phyloP scores from a whole-genome alignment of 2,113 vertebrate species.

The Numida meleagris region DNA sequence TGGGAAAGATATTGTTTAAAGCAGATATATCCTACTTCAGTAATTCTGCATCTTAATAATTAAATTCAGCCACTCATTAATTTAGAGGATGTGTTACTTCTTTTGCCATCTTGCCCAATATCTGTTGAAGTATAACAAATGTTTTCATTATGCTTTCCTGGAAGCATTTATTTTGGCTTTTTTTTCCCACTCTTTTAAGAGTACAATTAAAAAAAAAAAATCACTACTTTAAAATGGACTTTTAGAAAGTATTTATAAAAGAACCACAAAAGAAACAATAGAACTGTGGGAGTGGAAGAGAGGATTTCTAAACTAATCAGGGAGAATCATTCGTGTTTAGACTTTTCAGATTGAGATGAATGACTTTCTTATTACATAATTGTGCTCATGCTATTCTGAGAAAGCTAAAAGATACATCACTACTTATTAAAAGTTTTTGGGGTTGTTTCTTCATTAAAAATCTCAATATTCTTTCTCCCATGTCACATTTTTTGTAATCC shows the following conservation, averaged over 20 bases:
- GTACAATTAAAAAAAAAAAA: neutral
- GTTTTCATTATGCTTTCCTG: neutral
- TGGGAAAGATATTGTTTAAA: constrained; percentile 2
- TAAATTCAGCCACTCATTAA: neutral
- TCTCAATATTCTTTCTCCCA: neutral
- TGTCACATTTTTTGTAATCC: constrained; percentile 58
- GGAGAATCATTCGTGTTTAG: neutral
- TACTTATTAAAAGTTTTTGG: neutral
- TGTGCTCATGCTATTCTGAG: neutral
- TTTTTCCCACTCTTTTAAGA: neutral
- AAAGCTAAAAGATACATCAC: neutral
- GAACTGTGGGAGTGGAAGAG: neutral
- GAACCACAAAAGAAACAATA: neutral
- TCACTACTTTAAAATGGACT: neutral
- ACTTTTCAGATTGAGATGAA: neutral
- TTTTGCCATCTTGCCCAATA: neutral
- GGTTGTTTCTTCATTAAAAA: neutral
- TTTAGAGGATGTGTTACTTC: neutral
- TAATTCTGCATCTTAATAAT: neutral
- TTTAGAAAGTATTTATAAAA: neutral
- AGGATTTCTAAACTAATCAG: neutral
- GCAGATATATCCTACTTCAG: neutral
- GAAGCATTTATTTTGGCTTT: neutral
- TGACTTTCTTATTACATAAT: neutral
- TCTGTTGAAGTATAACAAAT: neutral